Base-by-base conservation (phyloP, 64 coral and sea anemone species). In the Dendrophyllia cribrosa region DNA sequence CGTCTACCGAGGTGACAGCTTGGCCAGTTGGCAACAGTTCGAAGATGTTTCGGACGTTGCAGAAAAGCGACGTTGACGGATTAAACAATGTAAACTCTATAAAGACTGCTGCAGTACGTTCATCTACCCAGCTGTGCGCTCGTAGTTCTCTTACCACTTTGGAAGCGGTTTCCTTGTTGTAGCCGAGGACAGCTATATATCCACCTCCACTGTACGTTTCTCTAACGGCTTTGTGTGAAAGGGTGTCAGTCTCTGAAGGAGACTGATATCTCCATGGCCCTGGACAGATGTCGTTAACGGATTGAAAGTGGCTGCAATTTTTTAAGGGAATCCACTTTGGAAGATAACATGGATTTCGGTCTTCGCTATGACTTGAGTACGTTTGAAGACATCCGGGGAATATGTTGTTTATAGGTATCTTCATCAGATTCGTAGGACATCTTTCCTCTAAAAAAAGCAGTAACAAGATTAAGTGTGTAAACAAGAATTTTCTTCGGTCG, bases 71-170 rank as follows among this genome's bases (percentile, higher is more conserved):
- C 17, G 77, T 91, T 8, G 79, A 83, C 19, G 79, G 66, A 71
- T 91, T 72, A 24, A 83, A 81, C 23, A 91, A 59, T 12, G 78
- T 82, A 48, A 91, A 91, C 50, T 91, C 89, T 9, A 91, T 50
- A 10, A 91, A 25, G 11, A 91, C 52, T 4, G 62, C 77, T 4
- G 76, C 81, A 21, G 89, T 71, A 14, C 22, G 21, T 8, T 58
- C n/a, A 16, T 91, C 75, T 19, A 91, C 53, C 89, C 89, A 91
- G 16, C 43, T 15, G 65, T 82, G 17, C 11, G 5, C 52, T 24
- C 8, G 43, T 13, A 91, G 89, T 2, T 85, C 20, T 53, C 9
- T 4, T n/a, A 85, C 13, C 4, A 85, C 56, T 4, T 14, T 24
- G 7, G 45, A 24, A 22, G 89, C 89, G 4, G 79, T 59, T 22